Evolutionary conservation across 2,797 vertebrate genomes (phyloP).

Genomic region (Ctenopoma multispine): DNA sequence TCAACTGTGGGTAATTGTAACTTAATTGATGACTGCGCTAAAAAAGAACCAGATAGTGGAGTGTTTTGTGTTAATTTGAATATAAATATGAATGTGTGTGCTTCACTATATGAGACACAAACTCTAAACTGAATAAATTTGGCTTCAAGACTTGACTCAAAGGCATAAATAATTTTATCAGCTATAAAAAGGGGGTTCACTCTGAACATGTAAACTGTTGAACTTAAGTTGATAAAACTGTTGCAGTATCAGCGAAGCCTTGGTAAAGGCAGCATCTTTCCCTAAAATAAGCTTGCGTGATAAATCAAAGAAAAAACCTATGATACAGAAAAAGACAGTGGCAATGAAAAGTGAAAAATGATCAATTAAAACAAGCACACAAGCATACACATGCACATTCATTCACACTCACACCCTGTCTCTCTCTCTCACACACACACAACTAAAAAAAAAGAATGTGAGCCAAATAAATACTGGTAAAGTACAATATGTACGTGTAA

Average conservation of each 20-base stretch:
- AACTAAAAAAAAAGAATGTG: conserved; percentile 62
- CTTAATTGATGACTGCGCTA: conserved; percentile 51
- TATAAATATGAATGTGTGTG: conserved; percentile 65
- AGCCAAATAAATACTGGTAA: conserved; percentile 75
- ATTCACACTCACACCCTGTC: conserved; percentile 50
- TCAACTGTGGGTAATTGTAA: conserved; percentile 26
- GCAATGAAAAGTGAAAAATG: conserved; percentile 66
- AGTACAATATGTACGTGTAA: conserved; percentile 73
- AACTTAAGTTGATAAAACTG: conserved; percentile 40
- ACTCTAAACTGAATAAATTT: conserved; percentile 52
- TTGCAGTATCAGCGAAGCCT: conserved; percentile 44
- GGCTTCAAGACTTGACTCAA: conserved; percentile 47
- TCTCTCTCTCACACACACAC: conserved; percentile 46
- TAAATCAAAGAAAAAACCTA: conserved; percentile 37
- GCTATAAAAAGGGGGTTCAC: conserved; percentile 53
- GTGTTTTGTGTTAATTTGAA: conserved; percentile 67
- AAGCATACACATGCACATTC: conserved; percentile 62
- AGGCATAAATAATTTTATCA: conserved; percentile 39
- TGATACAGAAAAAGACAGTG: conserved; percentile 69
- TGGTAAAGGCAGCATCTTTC: conserved; percentile 46
- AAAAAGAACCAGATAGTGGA: conserved; percentile 60
- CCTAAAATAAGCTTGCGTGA: conserved; percentile 58
- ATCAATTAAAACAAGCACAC: conserved; percentile 67
- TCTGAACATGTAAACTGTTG: conserved; percentile 49
- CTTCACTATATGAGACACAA: conserved; percentile 65